These are phyloP conservation scores for Sesia apiformis DNA, from an alignment of 2,888 invertebrate genomes.

Conservation along the genomic window DNA sequence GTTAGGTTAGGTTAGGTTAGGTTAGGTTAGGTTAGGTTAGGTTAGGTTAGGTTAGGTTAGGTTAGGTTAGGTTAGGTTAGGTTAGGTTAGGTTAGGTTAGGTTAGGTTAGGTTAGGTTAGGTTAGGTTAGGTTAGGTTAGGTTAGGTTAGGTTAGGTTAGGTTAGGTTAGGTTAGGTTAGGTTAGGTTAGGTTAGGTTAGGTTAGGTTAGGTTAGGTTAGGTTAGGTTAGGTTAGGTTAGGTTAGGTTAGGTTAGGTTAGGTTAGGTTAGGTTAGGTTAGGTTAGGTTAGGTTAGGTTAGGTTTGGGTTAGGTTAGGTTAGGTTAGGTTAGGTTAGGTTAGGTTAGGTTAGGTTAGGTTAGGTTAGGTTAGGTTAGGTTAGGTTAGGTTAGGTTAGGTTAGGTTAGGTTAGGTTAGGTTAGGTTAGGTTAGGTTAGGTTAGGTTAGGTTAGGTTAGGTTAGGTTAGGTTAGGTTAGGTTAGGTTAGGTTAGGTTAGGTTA, in stretches of 20 bases:
- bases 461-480: too few species aligned
- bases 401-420: too few species aligned
- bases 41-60: slow-evolving; percentile 1
- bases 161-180: slow-evolving; percentile 1
- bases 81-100: slow-evolving; percentile 1
- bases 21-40: slow-evolving; percentile 1
- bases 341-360: too few species aligned
- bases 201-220: slow-evolving; percentile 1
- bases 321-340: too few species aligned
- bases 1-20: slow-evolving; percentile 1
- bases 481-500: too few species aligned
- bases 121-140: slow-evolving; percentile 1
- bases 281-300: slow-evolving; percentile 1
- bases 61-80: slow-evolving; percentile 1
- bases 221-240: slow-evolving; percentile 1
- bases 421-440: too few species aligned
- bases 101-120: slow-evolving; percentile 1
- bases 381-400: too few species aligned
- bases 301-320: too few species aligned
- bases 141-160: slow-evolving; percentile 1
- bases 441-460: too few species aligned
- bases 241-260: slow-evolving; percentile 1
- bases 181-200: slow-evolving; percentile 1
- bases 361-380: too few species aligned
- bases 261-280: slow-evolving; percentile 1